Evolutionary conservation across 2,888 invertebrate genomes (phyloP).

Genomic region (Conistra vaccinii): DNA sequence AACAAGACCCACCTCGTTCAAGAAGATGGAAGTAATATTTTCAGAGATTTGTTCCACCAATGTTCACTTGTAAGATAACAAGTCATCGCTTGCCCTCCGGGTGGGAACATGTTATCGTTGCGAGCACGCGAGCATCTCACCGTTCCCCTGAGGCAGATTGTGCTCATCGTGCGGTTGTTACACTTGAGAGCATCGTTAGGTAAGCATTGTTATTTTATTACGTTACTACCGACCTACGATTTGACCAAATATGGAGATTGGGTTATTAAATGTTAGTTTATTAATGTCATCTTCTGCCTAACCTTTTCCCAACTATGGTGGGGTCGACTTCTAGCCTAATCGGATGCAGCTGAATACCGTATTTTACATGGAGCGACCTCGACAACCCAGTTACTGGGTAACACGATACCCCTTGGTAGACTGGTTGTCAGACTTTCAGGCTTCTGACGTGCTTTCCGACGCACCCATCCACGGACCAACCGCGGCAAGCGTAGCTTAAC

Average conservation of each 20-base stretch:
- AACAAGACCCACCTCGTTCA: not conserved
- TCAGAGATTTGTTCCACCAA: conserved; percentile 7
- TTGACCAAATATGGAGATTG: not conserved
- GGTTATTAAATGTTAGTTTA: not conserved
- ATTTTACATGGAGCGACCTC: too few species aligned
- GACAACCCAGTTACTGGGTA: too few species aligned
- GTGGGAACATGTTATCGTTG: conserved; percentile 3
- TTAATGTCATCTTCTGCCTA: too few species aligned
- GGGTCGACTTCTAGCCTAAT: too few species aligned
- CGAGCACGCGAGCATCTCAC: conserved; percentile 2
- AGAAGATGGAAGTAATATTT: conserved; percentile 2
- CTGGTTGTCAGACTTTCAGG: too few species aligned
- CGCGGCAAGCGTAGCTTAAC: too few species aligned
- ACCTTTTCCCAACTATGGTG: too few species aligned
- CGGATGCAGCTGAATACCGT: too few species aligned
- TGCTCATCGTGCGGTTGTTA: conserved; percentile 11
- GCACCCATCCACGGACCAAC: too few species aligned
- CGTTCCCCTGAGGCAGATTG: conserved; percentile 34
- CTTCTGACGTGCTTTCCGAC: too few species aligned
- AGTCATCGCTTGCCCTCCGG: conserved; percentile 2
- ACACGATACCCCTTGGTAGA: too few species aligned
- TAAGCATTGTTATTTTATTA: conserved; percentile 12
- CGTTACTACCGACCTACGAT: not conserved
- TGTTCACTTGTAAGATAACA: conserved; percentile 21
- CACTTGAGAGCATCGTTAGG: conserved; percentile 16